Evolutionary conservation across 1,140 invertebrate species (phyloP).

Genomic region (Reticulitermes speratus): DNA sequence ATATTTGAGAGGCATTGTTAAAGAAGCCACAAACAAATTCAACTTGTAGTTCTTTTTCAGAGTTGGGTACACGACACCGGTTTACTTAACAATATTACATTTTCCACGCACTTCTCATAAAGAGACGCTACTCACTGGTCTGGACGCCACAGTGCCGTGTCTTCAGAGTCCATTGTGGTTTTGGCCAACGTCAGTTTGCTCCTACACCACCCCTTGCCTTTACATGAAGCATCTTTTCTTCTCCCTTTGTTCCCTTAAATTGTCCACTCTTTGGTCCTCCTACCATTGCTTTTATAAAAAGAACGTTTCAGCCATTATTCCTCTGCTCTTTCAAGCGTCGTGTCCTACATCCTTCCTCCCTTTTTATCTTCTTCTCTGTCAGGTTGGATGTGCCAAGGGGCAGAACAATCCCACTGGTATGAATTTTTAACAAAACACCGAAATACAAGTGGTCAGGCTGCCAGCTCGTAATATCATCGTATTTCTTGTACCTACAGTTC

Average conservation of each 20-base stretch:
- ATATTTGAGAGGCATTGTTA: too few species aligned
- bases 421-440: constrained; percentile 16
- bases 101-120: too few species aligned
- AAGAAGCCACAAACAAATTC: too few species aligned
- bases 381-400: not conserved
- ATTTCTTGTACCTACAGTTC: not conserved
- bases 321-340: not conserved
- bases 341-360: not conserved
- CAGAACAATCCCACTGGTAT: not conserved
- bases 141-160: too few species aligned
- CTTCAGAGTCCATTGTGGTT: not conserved
- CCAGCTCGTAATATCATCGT: not conserved
- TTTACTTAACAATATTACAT: too few species aligned
- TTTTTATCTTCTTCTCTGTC: not conserved
- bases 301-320: not conserved
- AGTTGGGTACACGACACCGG: too few species aligned
- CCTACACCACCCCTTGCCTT: not conserved
- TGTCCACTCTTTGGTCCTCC: not conserved
- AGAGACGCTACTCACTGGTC: too few species aligned
- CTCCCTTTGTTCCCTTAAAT: not conserved
- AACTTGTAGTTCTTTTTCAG: too few species aligned
- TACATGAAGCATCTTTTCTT: not conserved
- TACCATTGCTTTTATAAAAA: not conserved
- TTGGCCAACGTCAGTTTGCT: not conserved
- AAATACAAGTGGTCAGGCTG: not conserved